These are phyloP conservation scores for Lota lota DNA, from an alignment of 2,113 vertebrate genomes.

Conservation along the genomic window DNA sequence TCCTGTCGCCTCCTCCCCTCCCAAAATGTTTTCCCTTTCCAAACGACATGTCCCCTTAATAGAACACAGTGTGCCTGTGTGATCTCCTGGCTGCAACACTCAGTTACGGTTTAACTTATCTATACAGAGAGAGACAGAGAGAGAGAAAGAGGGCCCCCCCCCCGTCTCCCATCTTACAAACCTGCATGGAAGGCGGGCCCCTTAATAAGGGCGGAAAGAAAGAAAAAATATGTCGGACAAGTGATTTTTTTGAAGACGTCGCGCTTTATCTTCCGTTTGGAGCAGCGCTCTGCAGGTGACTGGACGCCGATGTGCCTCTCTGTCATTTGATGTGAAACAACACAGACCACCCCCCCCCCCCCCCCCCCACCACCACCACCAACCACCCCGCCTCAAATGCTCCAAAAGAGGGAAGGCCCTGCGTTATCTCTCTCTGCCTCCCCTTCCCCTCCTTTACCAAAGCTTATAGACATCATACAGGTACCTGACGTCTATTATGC, in stretches of 20 bases:
- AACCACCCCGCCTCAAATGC: constrained; percentile 94
- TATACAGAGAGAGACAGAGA: too few relatives aligned
- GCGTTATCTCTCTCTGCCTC: constrained; percentile 63
- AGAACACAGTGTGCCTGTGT: too few relatives aligned
- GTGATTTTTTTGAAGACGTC: constrained; percentile 96
- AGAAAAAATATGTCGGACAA: constrained; percentile 87
- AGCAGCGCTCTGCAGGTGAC: constrained; percentile 97
- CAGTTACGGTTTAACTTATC: too few relatives aligned
- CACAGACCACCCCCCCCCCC: constrained; percentile 60
- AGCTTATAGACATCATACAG: constrained; percentile 88
- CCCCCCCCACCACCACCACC: constrained; percentile 25
- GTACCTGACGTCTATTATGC: constrained; percentile 98
- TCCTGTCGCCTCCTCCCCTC: too few relatives aligned
- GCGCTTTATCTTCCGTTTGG: constrained; percentile 85
- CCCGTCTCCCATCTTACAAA: too few relatives aligned
- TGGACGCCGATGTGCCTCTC: constrained; percentile 73
- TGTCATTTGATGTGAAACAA: constrained; percentile 95
- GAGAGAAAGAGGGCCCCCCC: too few relatives aligned
- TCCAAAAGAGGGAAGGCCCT: constrained; percentile 84
- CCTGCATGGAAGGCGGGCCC: not conserved
- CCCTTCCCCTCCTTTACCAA: constrained; percentile 83
- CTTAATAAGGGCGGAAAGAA: constrained; percentile 88
- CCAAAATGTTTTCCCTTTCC: too few relatives aligned
- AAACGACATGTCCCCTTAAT: too few relatives aligned
- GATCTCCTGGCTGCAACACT: too few relatives aligned